Evolutionary conservation across 2,888 invertebrate genomes (phyloP).

Genomic region (Drosophila diplacantha): DNA sequence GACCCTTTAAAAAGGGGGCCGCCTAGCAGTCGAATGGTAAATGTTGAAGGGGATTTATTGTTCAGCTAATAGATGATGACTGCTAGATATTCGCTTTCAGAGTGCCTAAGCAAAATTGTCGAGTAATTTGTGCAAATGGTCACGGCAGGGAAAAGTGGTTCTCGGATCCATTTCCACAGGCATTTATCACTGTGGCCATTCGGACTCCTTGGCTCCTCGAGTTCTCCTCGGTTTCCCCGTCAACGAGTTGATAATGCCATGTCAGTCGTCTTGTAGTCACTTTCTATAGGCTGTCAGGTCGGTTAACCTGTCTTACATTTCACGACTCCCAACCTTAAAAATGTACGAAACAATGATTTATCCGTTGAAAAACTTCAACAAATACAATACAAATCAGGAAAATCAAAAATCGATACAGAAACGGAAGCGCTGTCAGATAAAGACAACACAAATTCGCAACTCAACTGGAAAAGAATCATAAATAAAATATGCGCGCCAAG

Average conservation of each 20-base stretch:
- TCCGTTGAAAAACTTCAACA: conserved; percentile 8
- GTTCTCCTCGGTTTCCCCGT: conserved; percentile 4
- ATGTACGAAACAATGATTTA: conserved; percentile 25
- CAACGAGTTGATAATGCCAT: conserved; percentile 35
- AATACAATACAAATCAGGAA: conserved; percentile 10
- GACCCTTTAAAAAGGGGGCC: conserved; percentile 8
- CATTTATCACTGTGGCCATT: conserved; percentile 33
- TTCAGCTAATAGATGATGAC: conserved; percentile 42
- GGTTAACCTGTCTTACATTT: conserved; percentile 18
- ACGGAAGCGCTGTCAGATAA: conserved; percentile 40
- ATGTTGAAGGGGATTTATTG: conserved; percentile 36
- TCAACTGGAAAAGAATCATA: conserved; percentile 68
- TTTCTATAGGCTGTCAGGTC: conserved; percentile 20
- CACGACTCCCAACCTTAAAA: background rate
- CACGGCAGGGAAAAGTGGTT: background rate
- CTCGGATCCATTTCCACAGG: conserved; percentile 19
- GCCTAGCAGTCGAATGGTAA: conserved; percentile 10
- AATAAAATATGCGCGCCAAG: conserved; percentile 59
- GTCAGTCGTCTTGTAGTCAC: conserved; percentile 24
- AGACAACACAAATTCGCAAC: conserved; percentile 52
- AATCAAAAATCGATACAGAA: conserved; percentile 30
- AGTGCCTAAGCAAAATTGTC: conserved; percentile 28
- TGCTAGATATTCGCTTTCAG: conserved; percentile 31
- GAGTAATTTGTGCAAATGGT: conserved; percentile 40
- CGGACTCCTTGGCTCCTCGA: conserved; percentile 9